Evolutionary conservation across 2,888 invertebrate species (phyloP).

Genomic region (Plagiodera versicolora): DNA sequence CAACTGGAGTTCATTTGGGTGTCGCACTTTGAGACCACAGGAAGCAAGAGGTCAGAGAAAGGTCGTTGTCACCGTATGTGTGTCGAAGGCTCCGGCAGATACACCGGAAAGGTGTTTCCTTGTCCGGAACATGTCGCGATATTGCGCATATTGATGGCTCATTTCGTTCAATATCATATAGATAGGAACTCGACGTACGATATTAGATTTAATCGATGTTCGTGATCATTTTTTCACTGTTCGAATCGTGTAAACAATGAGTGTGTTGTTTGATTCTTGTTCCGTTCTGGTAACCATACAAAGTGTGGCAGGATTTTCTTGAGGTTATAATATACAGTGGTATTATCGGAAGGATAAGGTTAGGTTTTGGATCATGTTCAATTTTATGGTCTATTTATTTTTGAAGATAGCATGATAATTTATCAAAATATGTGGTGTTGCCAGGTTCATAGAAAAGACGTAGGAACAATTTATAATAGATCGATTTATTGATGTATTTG

Average conservation of each 20-base stretch:
- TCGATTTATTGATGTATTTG: too few species aligned
- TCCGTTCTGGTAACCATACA: neutral
- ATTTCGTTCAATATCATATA: neutral
- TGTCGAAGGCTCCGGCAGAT: constrained; percentile 1
- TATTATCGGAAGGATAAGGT: too few species aligned
- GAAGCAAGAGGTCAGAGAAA: constrained; percentile 31
- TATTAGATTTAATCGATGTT: constrained; percentile 13
- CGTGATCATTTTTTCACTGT: constrained; percentile 8
- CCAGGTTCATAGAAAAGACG: too few species aligned
- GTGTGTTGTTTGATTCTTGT: neutral
- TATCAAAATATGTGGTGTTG: too few species aligned
- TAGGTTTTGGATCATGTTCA: too few species aligned
- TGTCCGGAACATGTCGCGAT: constrained; percentile 39
- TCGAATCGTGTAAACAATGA: constrained; percentile 16
- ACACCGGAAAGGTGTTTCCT: constrained; percentile 41
- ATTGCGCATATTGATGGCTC: constrained; percentile 35
- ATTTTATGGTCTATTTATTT: too few species aligned
- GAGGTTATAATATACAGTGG: too few species aligned
- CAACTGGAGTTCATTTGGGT: too few species aligned
- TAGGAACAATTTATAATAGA: too few species aligned
- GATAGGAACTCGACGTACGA: neutral
- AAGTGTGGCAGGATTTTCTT: neutral
- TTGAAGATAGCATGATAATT: too few species aligned
- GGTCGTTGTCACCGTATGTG: constrained; percentile 29
- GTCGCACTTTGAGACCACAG: constrained; percentile 10